Base-by-base conservation (phyloP, 2,113 vertebrate genomes). In the Spermophilus dauricus region DNA sequence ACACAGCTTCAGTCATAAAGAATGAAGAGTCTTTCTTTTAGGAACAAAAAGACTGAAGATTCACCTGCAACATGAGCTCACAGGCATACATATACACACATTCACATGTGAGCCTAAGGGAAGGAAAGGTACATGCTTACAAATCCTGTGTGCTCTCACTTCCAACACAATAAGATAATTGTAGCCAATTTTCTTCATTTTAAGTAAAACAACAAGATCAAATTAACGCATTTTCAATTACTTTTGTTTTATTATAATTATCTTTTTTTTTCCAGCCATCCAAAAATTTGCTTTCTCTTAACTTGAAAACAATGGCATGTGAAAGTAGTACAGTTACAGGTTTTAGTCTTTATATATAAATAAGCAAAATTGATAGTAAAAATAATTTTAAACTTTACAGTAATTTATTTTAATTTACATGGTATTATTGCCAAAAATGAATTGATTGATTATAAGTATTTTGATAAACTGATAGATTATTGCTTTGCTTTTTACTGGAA, bases 381-480 rank as follows among this genome's bases (percentile, higher is more conserved):
- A 61, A 72, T 61, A 2, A 72, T 76, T 95, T 87, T 18, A 92
- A 32, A 51, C 4, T 65, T 67, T 76, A 6, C 86, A 30, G 26
- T 73, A 28, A 83, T 12, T 89, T 87, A 77, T 42, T 91, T 85
- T 88, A 76, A 82, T 69, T 77, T 72, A 90, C 45, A 88, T 86
- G 13, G 17, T 84, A 83, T 70, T 34, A 67, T 45, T 76, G 2
- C 4, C 61, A 85, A 84, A 89, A 61, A 63, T 93, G n/a, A 16
- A 26, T 75, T 70, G 11, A n/a, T 69, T 76, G 28, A 28, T 81
- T 58, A 16, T n/a, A 37, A 13, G 7, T n/a, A 58, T 48, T 73
- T 76, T 92, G 32, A 72, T 78, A 63, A 4, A 3, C 11, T 86
- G 53, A 17, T 32, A 85, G 5, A 53, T 39, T 48, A 76, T 83